A percentile compares a stretch with the other conserved stretches of the same genome.
Evolutionary conservation across 2,888 invertebrate genomes (phyloP).

Genomic region (Tenthredo notha): DNA sequence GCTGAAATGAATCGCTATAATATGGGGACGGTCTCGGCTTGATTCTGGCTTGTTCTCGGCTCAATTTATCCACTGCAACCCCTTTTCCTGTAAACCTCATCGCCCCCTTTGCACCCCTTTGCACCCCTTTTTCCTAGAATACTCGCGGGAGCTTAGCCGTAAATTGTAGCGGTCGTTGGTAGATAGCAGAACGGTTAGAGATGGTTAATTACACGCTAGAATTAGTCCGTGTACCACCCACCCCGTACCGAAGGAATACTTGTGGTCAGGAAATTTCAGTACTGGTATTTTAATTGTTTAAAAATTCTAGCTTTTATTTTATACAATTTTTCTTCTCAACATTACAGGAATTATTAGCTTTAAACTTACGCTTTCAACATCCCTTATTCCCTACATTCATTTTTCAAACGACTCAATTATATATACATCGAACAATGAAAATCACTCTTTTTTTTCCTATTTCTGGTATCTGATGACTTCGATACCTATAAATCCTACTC

Average conservation of each 20-base stretch:
- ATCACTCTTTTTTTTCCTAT: not conserved
- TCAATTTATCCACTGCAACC: conserved; percentile 58
- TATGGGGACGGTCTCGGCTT: conserved; percentile 27
- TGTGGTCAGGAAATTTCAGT: not conserved
- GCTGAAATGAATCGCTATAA: conserved; percentile 33
- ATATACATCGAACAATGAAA: not conserved
- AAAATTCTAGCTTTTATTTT: not conserved
- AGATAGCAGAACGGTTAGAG: conserved; percentile 68
- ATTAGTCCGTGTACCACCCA: conserved; percentile 71
- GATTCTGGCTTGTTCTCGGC: conserved; percentile 53
- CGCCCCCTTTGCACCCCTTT: not conserved
- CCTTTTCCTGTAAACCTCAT: conserved; percentile 36
- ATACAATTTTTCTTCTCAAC: not conserved
- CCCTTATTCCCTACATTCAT: not conserved
- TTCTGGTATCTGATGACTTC: not conserved
- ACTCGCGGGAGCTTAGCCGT: conserved; percentile 69
- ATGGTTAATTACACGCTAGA: conserved; percentile 77
- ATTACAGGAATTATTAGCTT: not conserved
- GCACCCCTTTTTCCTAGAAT: conserved; percentile 30
- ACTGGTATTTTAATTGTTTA: not conserved
- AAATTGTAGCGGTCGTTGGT: conserved; percentile 69
- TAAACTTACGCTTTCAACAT: not conserved
- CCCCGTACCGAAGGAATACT: conserved; percentile 52
- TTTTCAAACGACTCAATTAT: not conserved
- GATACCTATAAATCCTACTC: not conserved